phyloP scores from a whole-genome alignment of 2,888 invertebrate species.

The Drosophila rellima region DNA sequence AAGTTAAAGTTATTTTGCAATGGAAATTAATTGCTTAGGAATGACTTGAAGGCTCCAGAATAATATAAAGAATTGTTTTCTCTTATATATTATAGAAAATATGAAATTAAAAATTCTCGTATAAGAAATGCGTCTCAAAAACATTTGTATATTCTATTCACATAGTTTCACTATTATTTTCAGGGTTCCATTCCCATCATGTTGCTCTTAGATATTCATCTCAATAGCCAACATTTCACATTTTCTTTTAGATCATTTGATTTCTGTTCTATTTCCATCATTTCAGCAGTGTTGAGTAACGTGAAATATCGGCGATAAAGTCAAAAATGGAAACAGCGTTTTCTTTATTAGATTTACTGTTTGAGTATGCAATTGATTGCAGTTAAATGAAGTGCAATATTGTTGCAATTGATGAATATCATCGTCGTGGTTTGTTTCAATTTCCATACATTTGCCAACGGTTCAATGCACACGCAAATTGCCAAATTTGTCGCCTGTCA shows the following conservation, averaged over 20 bases:
- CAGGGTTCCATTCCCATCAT: not conserved
- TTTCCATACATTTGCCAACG: not conserved
- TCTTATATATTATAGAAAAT: no score
- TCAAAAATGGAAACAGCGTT: not conserved
- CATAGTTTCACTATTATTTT: not conserved
- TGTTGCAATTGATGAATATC: slow-evolving; percentile 17
- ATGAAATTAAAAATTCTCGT: no score
- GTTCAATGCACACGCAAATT: slow-evolving; percentile 39
- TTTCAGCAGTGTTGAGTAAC: not conserved
- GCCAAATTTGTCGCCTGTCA: slow-evolving; percentile 62
- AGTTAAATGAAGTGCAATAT: slow-evolving; percentile 14
- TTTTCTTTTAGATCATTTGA: not conserved
- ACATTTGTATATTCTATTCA: no score
- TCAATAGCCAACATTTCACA: no score
- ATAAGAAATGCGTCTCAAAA: no score
- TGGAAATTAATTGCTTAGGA: no score
- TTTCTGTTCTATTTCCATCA: not conserved
- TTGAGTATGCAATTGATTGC: slow-evolving; percentile 15
- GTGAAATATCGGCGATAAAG: not conserved
- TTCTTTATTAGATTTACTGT: not conserved
- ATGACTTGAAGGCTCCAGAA: no score
- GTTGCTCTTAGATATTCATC: not conserved
- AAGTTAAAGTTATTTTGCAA: no score
- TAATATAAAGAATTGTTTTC: no score
- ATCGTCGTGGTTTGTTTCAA: not conserved